Evolutionary conservation across 2,888 invertebrate species (phyloP).

Genomic region (Matsumyia berberina): DNA sequence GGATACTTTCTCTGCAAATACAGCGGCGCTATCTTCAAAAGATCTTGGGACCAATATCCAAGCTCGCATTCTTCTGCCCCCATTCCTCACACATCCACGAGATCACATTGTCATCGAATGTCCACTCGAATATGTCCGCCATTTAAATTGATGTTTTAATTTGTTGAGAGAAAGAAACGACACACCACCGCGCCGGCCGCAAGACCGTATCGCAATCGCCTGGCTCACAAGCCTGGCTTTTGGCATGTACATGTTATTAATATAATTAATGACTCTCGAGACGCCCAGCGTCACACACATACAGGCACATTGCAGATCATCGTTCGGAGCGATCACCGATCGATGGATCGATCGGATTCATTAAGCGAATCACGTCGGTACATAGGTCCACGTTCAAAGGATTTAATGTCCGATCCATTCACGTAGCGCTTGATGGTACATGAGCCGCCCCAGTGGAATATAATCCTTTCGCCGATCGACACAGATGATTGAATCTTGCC

Average conservation of each 20-base stretch:
- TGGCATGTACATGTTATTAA: constrained; percentile 71
- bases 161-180: constrained; percentile 57
- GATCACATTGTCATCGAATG: constrained; percentile 62
- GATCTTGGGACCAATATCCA: constrained; percentile 24
- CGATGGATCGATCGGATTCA: constrained; percentile 76
- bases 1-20: background rate
- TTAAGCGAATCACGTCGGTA: constrained; percentile 76
- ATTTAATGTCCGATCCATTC: constrained; percentile 57
- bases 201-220: background rate
- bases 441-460: constrained; percentile 48
- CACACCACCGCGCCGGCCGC: constrained; percentile 7
- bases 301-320: constrained; percentile 62
- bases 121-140: constrained; percentile 63
- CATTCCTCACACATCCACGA: constrained; percentile 4
- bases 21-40: constrained; percentile 1
- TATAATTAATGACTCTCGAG: constrained; percentile 74
- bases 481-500: constrained; percentile 74
- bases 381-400: constrained; percentile 69
- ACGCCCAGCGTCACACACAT: constrained; percentile 66
- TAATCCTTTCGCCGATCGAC: constrained; percentile 70
- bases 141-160: constrained; percentile 70
- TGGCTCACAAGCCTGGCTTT: constrained; percentile 45
- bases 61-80: background rate
- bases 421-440: constrained; percentile 37
- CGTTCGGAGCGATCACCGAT: constrained; percentile 55